phyloP scores from a whole-genome alignment of 2,113 vertebrate species.

The Anguilla rostrata region DNA sequence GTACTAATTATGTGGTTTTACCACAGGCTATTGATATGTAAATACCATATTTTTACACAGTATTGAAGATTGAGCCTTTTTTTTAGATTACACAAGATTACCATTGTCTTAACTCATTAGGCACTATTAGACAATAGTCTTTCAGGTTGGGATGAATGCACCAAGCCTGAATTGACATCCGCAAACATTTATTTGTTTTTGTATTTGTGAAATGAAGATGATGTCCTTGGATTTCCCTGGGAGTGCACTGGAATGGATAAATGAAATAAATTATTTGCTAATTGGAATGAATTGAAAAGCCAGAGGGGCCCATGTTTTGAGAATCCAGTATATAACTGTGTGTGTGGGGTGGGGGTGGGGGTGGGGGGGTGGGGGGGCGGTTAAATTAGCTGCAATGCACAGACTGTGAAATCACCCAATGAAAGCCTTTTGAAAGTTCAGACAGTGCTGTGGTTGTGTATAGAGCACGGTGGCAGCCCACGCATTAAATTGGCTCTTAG shows the following conservation, averaged over 20 bases:
- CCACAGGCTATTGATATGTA: not conserved
- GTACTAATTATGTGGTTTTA: not conserved
- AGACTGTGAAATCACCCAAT: not conserved
- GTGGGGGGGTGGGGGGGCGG: not conserved
- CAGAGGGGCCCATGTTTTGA: slow-evolving; percentile 31
- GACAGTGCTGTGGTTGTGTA: not conserved
- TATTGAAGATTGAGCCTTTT: not conserved
- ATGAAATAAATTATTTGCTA: slow-evolving; percentile 28
- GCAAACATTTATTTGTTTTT: not conserved
- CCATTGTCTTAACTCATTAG: not conserved
- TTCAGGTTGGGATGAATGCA: not conserved
- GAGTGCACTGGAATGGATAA: slow-evolving; percentile 8
- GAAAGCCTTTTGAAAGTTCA: not conserved
- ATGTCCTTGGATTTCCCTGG: not conserved
- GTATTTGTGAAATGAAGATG: not conserved
- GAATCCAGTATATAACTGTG: not conserved
- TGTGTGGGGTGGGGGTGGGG: not conserved
- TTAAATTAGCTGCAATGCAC: not conserved
- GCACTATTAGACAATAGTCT: not conserved
- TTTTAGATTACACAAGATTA: not conserved
- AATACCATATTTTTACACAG: not conserved
- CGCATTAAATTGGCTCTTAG: too few relatives aligned
- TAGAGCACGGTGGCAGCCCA: too few relatives aligned
- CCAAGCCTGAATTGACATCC: not conserved
- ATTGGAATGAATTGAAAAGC: slow-evolving; percentile 4